A percentile compares a stretch with the other conserved stretches of the same genome.
Evolutionary conservation across 2,113 vertebrate genomes (phyloP).

Genomic region (Apaloderma vittatum): DNA sequence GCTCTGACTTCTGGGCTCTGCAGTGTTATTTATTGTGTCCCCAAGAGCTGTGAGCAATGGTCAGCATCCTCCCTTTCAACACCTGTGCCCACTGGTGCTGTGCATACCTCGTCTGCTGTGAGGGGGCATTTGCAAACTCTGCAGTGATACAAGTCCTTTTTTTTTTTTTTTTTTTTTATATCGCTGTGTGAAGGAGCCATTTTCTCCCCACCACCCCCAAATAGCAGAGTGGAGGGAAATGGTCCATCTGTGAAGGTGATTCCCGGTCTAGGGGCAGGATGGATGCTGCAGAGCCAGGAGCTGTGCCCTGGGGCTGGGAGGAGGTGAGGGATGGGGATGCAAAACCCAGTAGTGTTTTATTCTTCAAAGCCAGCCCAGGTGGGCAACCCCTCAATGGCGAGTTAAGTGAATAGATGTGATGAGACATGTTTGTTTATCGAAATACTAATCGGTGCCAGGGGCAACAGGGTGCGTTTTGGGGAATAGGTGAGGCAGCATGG

Average conservation of each 20-base stretch:
- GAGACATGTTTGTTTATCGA: not conserved
- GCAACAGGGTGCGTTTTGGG: not conserved
- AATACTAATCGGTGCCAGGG: not conserved
- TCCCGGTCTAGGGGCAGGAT: rapidly evolving
- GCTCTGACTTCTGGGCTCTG: not conserved
- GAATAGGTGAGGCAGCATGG: not conserved
- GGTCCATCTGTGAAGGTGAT: not conserved
- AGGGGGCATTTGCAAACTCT: not conserved
- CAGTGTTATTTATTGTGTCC: not conserved
- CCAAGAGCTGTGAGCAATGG: not conserved
- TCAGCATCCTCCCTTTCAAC: rapidly evolving
- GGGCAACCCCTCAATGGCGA: rapidly evolving
- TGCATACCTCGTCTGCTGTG: not conserved
- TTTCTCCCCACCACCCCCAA: not conserved
- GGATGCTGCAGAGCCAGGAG: not conserved
- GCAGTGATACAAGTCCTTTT: not conserved
- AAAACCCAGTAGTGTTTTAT: not conserved
- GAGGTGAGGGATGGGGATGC: rapidly evolving
- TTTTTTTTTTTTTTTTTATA: not conserved
- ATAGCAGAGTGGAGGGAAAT: not conserved
- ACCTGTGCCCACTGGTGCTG: not conserved
- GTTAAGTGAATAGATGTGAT: not conserved
- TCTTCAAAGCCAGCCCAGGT: rapidly evolving
- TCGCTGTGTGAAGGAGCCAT: not conserved
- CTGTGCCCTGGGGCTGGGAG: not conserved